Evolutionary conservation across 2,113 vertebrate species (phyloP).

Genomic region (Mirounga angustirostris): DNA sequence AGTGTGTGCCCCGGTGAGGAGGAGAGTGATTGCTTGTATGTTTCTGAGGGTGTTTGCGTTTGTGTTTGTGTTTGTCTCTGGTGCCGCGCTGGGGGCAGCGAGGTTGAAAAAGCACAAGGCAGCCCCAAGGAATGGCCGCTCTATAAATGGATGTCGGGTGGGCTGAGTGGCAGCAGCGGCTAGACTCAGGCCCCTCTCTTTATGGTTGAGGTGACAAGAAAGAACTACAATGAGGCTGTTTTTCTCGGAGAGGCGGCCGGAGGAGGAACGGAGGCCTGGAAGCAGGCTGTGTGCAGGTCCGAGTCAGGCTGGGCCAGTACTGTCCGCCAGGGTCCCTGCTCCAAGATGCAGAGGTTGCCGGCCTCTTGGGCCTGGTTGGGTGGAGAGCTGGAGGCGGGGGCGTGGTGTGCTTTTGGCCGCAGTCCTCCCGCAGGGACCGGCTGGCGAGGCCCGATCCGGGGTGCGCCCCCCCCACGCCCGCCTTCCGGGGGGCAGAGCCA

Average conservation of each 20-base stretch:
- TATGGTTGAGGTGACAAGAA: not conserved
- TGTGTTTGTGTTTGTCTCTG: slow-evolving; percentile 32
- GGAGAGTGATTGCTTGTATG: not conserved
- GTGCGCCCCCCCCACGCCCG: fast-evolving
- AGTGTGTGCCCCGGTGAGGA: not conserved
- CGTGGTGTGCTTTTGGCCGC: fast-evolving
- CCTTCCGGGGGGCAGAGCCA: not conserved
- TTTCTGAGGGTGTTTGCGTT: not conserved
- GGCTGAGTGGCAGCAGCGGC: not conserved
- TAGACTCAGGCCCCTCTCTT: not conserved
- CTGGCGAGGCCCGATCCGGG: not conserved
- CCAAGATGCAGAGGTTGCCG: not conserved
- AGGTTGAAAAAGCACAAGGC: slow-evolving; percentile 28
- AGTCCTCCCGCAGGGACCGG: not conserved
- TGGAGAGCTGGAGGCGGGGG: not conserved
- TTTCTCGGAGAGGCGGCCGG: not conserved
- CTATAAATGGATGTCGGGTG: not conserved
- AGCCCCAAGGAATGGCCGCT: not conserved
- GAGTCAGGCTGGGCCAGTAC: not conserved
- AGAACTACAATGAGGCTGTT: not conserved
- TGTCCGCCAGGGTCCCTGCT: not conserved
- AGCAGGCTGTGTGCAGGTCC: not conserved
- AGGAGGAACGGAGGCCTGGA: not conserved
- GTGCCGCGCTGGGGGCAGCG: slow-evolving; percentile 25
- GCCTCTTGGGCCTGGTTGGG: not conserved